phyloP scores from a whole-genome alignment of 2,113 vertebrate genomes.

The Myotis yumanensis region DNA sequence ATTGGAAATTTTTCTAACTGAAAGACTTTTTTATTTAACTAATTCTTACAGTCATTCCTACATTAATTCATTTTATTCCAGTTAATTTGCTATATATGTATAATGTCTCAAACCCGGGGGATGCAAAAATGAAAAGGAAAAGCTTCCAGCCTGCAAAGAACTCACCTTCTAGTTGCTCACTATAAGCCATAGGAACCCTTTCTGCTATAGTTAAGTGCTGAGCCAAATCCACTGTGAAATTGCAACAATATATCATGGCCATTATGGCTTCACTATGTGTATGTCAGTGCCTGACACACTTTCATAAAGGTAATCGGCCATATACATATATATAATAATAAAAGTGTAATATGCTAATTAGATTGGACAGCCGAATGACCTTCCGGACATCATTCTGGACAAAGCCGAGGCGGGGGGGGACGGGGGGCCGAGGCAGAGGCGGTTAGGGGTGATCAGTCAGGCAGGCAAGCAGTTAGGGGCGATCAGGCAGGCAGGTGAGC shows the following conservation, averaged over 20 bases:
- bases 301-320: neutral
- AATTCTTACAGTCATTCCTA: constrained; percentile 16
- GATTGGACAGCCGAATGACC: too few species aligned
- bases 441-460: too few species aligned
- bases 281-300: neutral
- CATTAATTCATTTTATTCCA: neutral
- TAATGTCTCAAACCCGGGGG: neutral
- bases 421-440: too few species aligned
- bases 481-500: too few species aligned
- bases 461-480: too few species aligned
- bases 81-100: neutral
- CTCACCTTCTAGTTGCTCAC: neutral
- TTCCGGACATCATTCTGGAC: too few species aligned
- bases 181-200: neutral
- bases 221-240: neutral
- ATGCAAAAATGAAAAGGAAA: constrained; percentile 3
- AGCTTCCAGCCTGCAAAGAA: neutral
- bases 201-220: neutral
- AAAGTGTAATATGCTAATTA: too few species aligned
- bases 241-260: neutral
- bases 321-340: too few species aligned
- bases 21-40: constrained; percentile 36
- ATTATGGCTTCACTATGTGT: neutral
- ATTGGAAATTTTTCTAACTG: constrained; percentile 15
- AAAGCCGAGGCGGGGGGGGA: too few species aligned